A percentile compares a stretch with the other conserved stretches of the same genome.
phyloP scores from a whole-genome alignment of 2,113 vertebrate genomes.

The Clupea harengus region DNA sequence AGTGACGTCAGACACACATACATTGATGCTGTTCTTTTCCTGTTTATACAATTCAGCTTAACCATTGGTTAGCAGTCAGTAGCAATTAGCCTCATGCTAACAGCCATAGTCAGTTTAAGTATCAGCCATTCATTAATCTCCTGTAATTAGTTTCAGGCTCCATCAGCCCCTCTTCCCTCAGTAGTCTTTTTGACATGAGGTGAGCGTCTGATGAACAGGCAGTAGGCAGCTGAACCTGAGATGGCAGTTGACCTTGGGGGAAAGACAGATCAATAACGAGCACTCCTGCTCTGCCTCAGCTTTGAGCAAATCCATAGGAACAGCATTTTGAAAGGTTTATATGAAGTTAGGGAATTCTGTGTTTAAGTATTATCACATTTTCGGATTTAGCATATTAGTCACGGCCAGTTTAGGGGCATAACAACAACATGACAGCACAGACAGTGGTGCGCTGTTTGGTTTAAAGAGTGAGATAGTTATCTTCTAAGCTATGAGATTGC shows the following conservation, averaged over 20 bases:
- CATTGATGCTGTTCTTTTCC: neutral
- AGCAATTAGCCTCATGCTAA: neutral
- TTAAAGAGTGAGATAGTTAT: neutral
- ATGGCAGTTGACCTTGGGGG: conserved; percentile 61
- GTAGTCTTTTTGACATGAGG: neutral
- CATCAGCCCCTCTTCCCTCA: neutral
- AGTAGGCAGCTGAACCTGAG: conserved; percentile 55
- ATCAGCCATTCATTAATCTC: neutral
- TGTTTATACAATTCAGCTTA: neutral
- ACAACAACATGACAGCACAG: neutral
- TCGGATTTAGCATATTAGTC: neutral
- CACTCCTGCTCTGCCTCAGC: neutral
- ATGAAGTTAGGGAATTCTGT: neutral
- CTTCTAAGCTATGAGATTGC: no score
- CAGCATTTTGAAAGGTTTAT: neutral
- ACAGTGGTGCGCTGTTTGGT: neutral
- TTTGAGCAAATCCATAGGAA: neutral
- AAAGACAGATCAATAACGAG: conserved; percentile 54
- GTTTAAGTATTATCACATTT: neutral
- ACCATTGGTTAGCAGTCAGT: neutral
- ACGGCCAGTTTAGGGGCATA: neutral
- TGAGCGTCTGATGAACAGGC: conserved; percentile 12
- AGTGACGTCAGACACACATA: neutral
- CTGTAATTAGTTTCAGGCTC: neutral
- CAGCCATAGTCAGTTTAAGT: neutral